Conservation (phyloP, 2,888 invertebrate species). For the Bedellia somnulentella region DNA sequence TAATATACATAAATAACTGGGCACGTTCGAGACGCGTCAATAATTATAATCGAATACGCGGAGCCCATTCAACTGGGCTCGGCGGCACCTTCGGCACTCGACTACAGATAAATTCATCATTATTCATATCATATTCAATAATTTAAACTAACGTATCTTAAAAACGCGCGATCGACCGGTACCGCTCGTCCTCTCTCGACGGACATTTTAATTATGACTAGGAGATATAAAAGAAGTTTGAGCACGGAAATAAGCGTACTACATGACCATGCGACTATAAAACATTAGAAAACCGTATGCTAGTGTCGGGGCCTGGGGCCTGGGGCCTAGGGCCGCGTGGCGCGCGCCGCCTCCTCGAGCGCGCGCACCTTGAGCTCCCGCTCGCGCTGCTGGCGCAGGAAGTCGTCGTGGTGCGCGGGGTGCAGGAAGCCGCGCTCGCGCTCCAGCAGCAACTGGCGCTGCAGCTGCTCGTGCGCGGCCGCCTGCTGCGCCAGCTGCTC, state of each 20-base stretch:
- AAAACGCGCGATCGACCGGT: too few species aligned
- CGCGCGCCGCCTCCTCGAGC: slow-evolving; percentile 82
- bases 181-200: too few species aligned
- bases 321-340: slow-evolving; percentile 38
- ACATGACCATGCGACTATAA: slow-evolving; percentile 53
- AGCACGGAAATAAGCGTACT: slow-evolving; percentile 56
- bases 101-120: not conserved
- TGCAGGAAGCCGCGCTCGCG: slow-evolving; percentile 71
- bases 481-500: slow-evolving; percentile 79
- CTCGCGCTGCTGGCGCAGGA: slow-evolving; percentile 77
- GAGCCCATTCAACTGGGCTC: not conserved
- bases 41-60: not conserved
- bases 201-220: slow-evolving; percentile 53
- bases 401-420: slow-evolving; percentile 49
- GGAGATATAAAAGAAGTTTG: slow-evolving; percentile 54
- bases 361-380: slow-evolving; percentile 84
- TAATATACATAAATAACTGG: slow-evolving; percentile 4
- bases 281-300: slow-evolving; percentile 41
- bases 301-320: slow-evolving; percentile 6
- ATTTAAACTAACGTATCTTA: slow-evolving; percentile 30
- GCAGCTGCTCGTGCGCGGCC: slow-evolving; percentile 83
- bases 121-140: slow-evolving; percentile 17
- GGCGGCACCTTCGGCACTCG: not conserved
- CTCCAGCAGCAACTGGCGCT: slow-evolving; percentile 82
- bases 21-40: slow-evolving; percentile 36